These are phyloP conservation scores for Cataglyphis rosenhaueri DNA, from an alignment of 2,888 invertebrate species.

Conservation along the genomic window DNA sequence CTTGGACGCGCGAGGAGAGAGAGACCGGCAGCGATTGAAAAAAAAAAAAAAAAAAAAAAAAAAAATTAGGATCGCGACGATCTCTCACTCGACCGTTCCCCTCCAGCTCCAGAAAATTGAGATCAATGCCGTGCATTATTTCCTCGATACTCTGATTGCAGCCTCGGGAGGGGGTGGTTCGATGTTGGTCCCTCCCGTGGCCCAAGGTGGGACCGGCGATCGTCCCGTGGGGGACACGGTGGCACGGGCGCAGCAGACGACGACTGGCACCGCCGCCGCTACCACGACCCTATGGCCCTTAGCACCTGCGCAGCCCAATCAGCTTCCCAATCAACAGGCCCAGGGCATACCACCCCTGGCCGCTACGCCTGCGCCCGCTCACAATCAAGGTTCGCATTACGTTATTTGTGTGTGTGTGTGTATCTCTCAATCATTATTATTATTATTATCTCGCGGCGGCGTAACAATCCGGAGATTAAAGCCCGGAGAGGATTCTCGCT, in stretches of 20 bases:
- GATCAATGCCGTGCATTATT: conserved; percentile 51
- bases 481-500: not conserved
- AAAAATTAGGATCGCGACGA: not conserved
- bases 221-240: conserved; percentile 83
- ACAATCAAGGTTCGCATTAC: conserved; percentile 80
- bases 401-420: not conserved
- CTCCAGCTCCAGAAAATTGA: not conserved
- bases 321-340: conserved; percentile 79
- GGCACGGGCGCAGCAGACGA: conserved; percentile 84
- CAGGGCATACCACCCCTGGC: conserved; percentile 82
- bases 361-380: conserved; percentile 82
- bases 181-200: conserved; percentile 85
- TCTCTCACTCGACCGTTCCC: not conserved
- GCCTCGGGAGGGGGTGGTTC: conserved; percentile 85
- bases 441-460: conserved; percentile 9
- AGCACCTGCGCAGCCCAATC: conserved; percentile 84
- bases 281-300: conserved; percentile 85
- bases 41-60: too few relatives aligned
- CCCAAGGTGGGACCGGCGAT: conserved; percentile 81
- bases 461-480: conserved; percentile 9
- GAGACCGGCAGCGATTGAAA: not conserved
- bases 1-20: not conserved
- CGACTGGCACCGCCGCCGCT: conserved; percentile 79
- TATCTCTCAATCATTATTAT: conserved; percentile 21
- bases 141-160: conserved; percentile 69